phyloP scores from a whole-genome alignment of 2,113 vertebrate genomes.

The Mystacornis crossleyi region DNA sequence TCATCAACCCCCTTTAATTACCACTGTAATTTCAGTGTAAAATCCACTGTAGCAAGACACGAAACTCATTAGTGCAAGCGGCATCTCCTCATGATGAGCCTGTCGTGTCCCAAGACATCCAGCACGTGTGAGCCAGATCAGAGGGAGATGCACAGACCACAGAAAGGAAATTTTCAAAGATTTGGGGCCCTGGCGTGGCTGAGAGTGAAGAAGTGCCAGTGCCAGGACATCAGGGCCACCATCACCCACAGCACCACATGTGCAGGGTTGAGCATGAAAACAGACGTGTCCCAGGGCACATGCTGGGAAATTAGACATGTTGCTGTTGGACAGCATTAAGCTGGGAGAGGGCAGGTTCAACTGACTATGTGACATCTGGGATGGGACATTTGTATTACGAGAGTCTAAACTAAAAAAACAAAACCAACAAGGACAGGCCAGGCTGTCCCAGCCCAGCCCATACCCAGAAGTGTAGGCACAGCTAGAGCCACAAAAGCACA shows the following conservation, averaged over 20 bases:
- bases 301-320: fast-evolving
- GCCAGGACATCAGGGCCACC: background rate
- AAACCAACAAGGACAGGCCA: fast-evolving
- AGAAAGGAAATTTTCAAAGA: background rate
- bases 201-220: background rate
- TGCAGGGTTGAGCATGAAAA: background rate
- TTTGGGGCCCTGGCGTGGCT: background rate
- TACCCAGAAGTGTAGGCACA: background rate
- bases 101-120: background rate
- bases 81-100: background rate
- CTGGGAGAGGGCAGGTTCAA: background rate
- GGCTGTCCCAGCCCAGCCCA: background rate
- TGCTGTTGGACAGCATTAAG: background rate
- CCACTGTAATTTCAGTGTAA: too few species aligned
- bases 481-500: background rate
- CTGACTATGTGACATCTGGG: background rate
- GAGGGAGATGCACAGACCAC: fast-evolving
- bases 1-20: background rate
- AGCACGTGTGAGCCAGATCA: fast-evolving
- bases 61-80: background rate
- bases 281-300: fast-evolving
- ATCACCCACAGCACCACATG: fast-evolving
- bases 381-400: background rate
- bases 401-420: background rate
- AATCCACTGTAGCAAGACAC: background rate